phyloP scores from a whole-genome alignment of 2,797 vertebrate species.

The Alcedo atthis region DNA sequence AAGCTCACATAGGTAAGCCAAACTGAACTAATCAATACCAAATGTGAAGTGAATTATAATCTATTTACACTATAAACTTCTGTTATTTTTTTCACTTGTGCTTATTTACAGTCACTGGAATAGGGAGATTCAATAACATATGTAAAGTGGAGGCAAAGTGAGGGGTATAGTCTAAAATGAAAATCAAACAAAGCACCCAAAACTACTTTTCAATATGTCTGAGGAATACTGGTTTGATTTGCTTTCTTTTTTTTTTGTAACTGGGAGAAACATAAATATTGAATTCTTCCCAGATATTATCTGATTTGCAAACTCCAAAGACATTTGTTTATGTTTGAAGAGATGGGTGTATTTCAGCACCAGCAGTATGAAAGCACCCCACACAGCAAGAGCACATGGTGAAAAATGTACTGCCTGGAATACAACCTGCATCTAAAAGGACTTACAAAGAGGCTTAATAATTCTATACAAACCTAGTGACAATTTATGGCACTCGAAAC shows the following conservation, averaged over 20 bases:
- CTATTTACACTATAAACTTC: neutral
- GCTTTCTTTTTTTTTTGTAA: neutral
- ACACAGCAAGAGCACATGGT: slow-evolving; percentile 11
- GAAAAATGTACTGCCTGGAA: neutral
- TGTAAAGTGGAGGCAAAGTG: neutral
- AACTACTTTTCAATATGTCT: neutral
- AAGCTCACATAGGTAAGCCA: neutral
- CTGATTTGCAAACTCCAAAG: neutral
- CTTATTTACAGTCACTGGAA: neutral
- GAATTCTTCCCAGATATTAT: neutral
- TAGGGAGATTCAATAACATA: neutral
- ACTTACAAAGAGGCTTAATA: neutral
- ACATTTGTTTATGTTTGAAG: neutral
- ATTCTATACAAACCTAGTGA: neutral
- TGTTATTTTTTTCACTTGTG: neutral
- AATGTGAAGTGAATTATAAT: neutral
- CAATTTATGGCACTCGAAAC: neutral
- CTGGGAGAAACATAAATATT: neutral
- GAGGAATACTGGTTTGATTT: neutral
- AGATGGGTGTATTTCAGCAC: neutral
- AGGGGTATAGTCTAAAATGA: neutral
- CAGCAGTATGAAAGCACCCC: neutral
- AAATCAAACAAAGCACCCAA: neutral
- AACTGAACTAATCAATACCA: neutral
- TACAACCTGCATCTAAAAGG: neutral